phyloP scores from a whole-genome alignment of 2,888 invertebrate species.

The Leptinotarsa peninsularis region DNA sequence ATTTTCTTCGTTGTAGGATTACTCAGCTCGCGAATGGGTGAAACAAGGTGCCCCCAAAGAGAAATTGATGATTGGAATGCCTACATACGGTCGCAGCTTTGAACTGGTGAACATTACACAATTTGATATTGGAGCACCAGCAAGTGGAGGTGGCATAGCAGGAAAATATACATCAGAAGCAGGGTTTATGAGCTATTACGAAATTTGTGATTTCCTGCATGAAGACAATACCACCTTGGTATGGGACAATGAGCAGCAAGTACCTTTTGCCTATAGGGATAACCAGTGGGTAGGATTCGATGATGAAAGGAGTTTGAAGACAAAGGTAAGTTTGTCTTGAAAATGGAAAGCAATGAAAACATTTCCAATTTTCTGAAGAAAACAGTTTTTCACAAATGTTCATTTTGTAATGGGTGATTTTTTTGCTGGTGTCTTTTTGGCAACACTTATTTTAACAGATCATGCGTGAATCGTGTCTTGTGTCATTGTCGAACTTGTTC shows the following conservation, averaged over 20 bases:
- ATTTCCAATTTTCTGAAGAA: too few species aligned
- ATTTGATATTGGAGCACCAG: slow-evolving; percentile 93
- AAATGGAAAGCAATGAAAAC: not conserved
- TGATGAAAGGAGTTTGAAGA: slow-evolving; percentile 90
- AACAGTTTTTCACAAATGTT: too few species aligned
- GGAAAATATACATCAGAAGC: slow-evolving; percentile 93
- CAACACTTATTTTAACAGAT: too few species aligned
- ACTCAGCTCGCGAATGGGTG: slow-evolving; percentile 92
- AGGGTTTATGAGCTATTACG: slow-evolving; percentile 95
- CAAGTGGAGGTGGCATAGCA: slow-evolving; percentile 86
- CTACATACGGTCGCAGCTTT: slow-evolving; percentile 93
- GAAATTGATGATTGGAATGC: slow-evolving; percentile 94
- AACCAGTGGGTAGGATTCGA: slow-evolving; percentile 97
- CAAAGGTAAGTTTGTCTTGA: slow-evolving; percentile 75
- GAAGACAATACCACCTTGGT: slow-evolving; percentile 92
- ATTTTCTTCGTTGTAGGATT: slow-evolving; percentile 72
- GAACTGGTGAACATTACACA: slow-evolving; percentile 87
- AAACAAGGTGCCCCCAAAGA: slow-evolving; percentile 93
- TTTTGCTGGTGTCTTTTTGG: too few species aligned
- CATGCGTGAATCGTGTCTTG: too few species aligned
- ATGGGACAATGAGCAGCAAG: slow-evolving; percentile 96
- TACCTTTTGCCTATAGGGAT: slow-evolving; percentile 91
- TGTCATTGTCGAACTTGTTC: too few species aligned
- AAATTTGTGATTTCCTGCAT: slow-evolving; percentile 91
- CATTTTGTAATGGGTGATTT: too few species aligned